Base-by-base conservation (phyloP, 2,797 vertebrate genomes). In the Rallus crepitans region DNA sequence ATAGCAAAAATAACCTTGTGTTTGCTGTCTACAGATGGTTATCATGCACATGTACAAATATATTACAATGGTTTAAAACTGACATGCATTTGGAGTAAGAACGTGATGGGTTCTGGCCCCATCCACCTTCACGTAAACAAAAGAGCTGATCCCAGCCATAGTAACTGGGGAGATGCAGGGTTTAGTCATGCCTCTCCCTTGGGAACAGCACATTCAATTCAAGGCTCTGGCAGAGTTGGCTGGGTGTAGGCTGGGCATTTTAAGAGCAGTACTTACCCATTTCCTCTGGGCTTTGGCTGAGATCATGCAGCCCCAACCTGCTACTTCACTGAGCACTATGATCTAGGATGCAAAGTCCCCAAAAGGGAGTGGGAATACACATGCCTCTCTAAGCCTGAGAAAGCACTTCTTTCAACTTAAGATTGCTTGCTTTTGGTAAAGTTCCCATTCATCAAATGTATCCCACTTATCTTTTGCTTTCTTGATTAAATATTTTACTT, bases 401-500 rank as follows among this genome's bases (percentile, higher is more conserved):
- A 93, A 73, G 30, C 69, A 82, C 24, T 92, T 81, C 16, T 77
- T 93, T 77, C 42, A 82, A 53, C 30, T 45, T 82, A 50, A 52
- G 24, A 73, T 40, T 87, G 85, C 82, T 94, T 94, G 90, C 40
- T 37, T 81, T 94, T 73, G 50, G 82, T 81, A 60, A 87, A 87
- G 56, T 83, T 82, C 72, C 92, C 87, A 75, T 96, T 96, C 87
- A 92, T 85, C 88, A 95, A 82, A 82, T 20, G 21, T 59, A 87
- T 59, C 48, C 59, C 68, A 80, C 64, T 85, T 96, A 95, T 85
- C 80, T 93, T 93, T 76, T 45, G 39, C 93, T 96, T 94, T 86
- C 79, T 94, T 12, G 21, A 94, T 94, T 89, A 95, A 94, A 83
- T 87, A 71, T 69, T 96, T 95, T 82, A 89, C 88, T 90, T 83